Evolutionary conservation across 2,888 invertebrate species (phyloP), one percentile per base, ranked within the genome.

Genomic region (Drosophila formosana): DNA sequence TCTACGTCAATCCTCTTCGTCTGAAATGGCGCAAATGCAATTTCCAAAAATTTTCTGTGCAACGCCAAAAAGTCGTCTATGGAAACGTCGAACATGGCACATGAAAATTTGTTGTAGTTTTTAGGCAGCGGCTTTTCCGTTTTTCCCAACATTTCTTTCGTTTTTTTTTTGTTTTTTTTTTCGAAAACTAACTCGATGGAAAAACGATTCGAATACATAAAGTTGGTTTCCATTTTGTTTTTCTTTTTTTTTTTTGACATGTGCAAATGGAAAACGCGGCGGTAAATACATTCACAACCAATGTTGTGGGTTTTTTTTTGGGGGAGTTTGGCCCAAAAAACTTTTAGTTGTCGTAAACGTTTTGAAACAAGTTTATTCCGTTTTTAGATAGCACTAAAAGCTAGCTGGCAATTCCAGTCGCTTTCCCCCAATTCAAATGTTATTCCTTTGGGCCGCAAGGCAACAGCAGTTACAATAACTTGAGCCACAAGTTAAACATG

Each of bases 91-190:
- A 47, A 53, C 67, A 64, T 61, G 68, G 57, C 64, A 66, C 50
- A 76, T 77, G 75, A 64, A 79, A 78, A 79, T 77, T 78, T 66
- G 74, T 74, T 76, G 64, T 55, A 75, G 61, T 75, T 75, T 75
- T 75, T 66, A 34, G 46, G 63, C 30, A 39, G 18, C 25, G 37
- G 11, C 25, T 25, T 56, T 63, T 63, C 56, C 32, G 11, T 9
- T 11, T 34, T 34, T 11, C 34, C 34, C 34, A 34, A 9, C 34
- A 43, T 67, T 52, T 28, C 13, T 13, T 7, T 39, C 13, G 4
- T 2, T 32, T n/a, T 26, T 56, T 63, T 43, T 18, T 18, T 18
- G n/a, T 18, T 18, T 18, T 50, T 43, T 13, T 51, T 37, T 50
- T 32, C 2, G 13, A 32, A 56, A 72, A 52, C 43, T 45, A 39